A percentile compares a stretch with the other conserved stretches of the same genome.
These are phyloP conservation scores for Protaetia brevitarsis DNA, from an alignment of 1,140 invertebrate genomes.

Conservation along the genomic window DNA sequence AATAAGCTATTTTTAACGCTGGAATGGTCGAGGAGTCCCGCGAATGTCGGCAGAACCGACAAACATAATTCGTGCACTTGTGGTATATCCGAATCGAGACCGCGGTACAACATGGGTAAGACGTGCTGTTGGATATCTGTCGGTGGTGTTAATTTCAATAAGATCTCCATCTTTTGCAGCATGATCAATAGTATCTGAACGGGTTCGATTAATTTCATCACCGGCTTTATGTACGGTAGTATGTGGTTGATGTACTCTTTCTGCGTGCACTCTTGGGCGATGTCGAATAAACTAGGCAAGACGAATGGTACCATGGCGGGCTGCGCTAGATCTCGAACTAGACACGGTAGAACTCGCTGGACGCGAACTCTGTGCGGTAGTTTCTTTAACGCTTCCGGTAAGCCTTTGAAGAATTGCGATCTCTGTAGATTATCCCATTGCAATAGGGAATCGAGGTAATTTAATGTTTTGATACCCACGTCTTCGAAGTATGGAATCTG, in stretches of 20 bases:
- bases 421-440: constrained; percentile 99
- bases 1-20: constrained; percentile 92
- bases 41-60: constrained; percentile 86
- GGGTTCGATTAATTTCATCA: constrained; percentile 89
- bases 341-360: constrained; percentile 80
- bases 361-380: constrained; percentile 81
- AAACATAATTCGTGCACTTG: constrained; percentile 92
- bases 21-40: constrained; percentile 85
- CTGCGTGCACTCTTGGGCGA: constrained; percentile 79
- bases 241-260: constrained; percentile 83
- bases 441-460: constrained; percentile 92
- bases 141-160: constrained; percentile 85
- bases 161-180: constrained; percentile 91
- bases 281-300: constrained; percentile 85
- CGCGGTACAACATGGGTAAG: constrained; percentile 86
- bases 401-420: constrained; percentile 94
- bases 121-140: constrained; percentile 88
- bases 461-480: constrained; percentile 90
- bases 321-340: constrained; percentile 92
- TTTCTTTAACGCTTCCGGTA: constrained; percentile 85
- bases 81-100: constrained; percentile 86
- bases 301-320: constrained; percentile 97
- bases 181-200: constrained; percentile 87
- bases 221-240: constrained; percentile 80
- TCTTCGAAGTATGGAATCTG: constrained; percentile 93